These are phyloP conservation scores for Sepioteuthis lessoniana DNA, from an alignment of 2,888 invertebrate species.

Conservation along the genomic window DNA sequence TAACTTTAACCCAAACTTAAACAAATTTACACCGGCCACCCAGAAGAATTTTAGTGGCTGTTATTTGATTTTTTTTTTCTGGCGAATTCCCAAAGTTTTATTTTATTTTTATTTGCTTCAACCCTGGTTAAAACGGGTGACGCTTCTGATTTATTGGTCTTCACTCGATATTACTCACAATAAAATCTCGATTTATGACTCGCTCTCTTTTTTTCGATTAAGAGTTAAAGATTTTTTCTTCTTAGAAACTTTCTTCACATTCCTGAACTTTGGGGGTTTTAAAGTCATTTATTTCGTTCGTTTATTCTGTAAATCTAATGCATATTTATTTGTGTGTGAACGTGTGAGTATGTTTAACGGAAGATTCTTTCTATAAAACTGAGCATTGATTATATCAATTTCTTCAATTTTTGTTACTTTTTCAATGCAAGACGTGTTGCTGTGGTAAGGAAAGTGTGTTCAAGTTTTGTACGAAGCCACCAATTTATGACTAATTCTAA, in stretches of 20 bases:
- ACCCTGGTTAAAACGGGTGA: not conserved
- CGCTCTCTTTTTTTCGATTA: not conserved
- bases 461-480: too few species aligned
- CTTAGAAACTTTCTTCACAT: not conserved
- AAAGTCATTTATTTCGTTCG: not conserved
- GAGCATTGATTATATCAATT: too few species aligned
- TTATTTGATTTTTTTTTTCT: not conserved
- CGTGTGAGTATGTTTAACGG: too few species aligned
- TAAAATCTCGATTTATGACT: not conserved
- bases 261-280: not conserved
- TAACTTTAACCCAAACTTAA: not conserved
- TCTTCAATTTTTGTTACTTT: too few species aligned
- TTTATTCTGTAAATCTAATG: too few species aligned
- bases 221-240: not conserved
- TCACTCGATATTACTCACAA: not conserved
- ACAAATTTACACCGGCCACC: not conserved
- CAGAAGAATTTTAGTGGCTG: not conserved
- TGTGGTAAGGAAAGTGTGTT: too few species aligned
- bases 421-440: too few species aligned
- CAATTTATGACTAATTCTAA: too few species aligned
- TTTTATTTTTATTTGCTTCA: not conserved
- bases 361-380: too few species aligned
- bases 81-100: not conserved
- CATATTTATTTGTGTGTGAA: too few species aligned
- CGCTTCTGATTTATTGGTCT: not conserved